A percentile compares a stretch with the other conserved stretches of the same genome.
phyloP scores from a whole-genome alignment of 2,888 invertebrate species.

The Amblyteles armatorius region DNA sequence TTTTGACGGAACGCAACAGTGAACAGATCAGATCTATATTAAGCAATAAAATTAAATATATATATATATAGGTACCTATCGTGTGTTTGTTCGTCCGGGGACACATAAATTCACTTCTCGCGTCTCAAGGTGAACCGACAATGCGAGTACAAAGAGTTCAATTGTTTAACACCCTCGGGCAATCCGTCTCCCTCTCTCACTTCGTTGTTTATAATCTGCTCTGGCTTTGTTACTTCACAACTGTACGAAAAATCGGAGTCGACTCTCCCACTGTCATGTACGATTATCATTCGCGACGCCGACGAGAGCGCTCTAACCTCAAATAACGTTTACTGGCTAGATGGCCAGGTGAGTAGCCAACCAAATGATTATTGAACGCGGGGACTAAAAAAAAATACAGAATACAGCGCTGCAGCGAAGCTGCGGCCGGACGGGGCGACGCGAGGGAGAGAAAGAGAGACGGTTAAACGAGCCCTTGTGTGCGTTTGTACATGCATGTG shows the following conservation, averaged over 20 bases:
- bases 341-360: conserved; percentile 69
- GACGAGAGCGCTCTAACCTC: conserved; percentile 65
- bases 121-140: conserved; percentile 18
- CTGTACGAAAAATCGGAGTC: not conserved
- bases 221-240: conserved; percentile 1
- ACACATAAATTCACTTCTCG: conserved; percentile 43
- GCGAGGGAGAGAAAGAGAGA: conserved; percentile 38
- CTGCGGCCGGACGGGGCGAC: conserved; percentile 62
- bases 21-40: conserved; percentile 21
- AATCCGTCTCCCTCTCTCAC: not conserved
- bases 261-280: conserved; percentile 55
- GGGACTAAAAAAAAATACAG: conserved; percentile 56
- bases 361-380: conserved; percentile 70
- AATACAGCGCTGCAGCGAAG: conserved; percentile 64
- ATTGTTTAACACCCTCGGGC: not conserved
- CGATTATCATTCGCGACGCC: conserved; percentile 62
- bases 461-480: conserved; percentile 25
- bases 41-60: conserved; percentile 14
- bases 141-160: conserved; percentile 1
- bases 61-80: conserved; percentile 44
- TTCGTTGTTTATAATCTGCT: conserved; percentile 7
- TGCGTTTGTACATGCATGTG: conserved; percentile 32
- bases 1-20: not conserved
- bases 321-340: conserved; percentile 65
- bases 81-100: conserved; percentile 35